A percentile compares a stretch with the other conserved stretches of the same genome.
phyloP scores from a whole-genome alignment of 64 coral and sea anemone species.

The Montipora capricornis region DNA sequence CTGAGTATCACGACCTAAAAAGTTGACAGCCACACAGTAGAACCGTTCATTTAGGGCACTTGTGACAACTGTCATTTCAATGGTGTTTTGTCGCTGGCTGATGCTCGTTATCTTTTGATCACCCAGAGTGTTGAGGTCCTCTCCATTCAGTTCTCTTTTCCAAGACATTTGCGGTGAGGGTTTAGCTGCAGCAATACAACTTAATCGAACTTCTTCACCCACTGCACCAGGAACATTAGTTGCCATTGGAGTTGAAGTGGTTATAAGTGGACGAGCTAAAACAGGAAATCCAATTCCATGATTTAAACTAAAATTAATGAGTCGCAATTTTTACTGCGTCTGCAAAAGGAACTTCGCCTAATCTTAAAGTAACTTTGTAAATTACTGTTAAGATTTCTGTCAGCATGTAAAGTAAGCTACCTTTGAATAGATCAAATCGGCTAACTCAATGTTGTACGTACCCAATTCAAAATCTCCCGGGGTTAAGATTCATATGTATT shows the following conservation, averaged over 20 bases:
- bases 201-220: slow-evolving; percentile 31
- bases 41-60: slow-evolving; percentile 29
- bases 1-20: slow-evolving; percentile 70
- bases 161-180: slow-evolving; percentile 59
- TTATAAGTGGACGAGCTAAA: slow-evolving; percentile 72
- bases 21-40: slow-evolving; percentile 77
- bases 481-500: too few relatives aligned
- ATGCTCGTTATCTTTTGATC: slow-evolving; percentile 33
- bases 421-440: too few relatives aligned
- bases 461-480: too few relatives aligned
- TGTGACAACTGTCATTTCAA: slow-evolving; percentile 16
- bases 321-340: too few relatives aligned
- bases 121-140: background rate
- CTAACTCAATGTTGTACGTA: too few relatives aligned
- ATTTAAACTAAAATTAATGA: background rate
- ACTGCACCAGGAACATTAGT: slow-evolving; percentile 72
- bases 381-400: too few relatives aligned
- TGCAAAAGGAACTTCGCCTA: too few relatives aligned
- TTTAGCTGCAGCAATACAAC: slow-evolving; percentile 45
- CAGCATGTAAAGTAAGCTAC: too few relatives aligned
- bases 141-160: slow-evolving; percentile 46
- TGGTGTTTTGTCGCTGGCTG: background rate
- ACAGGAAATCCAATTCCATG: background rate
- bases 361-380: too few relatives aligned
- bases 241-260: slow-evolving; percentile 61